Evolutionary conservation across 1,140 invertebrate genomes (phyloP), one percentile per base, ranked within the genome.

Genomic region (Macrostomum lignano): DNA sequence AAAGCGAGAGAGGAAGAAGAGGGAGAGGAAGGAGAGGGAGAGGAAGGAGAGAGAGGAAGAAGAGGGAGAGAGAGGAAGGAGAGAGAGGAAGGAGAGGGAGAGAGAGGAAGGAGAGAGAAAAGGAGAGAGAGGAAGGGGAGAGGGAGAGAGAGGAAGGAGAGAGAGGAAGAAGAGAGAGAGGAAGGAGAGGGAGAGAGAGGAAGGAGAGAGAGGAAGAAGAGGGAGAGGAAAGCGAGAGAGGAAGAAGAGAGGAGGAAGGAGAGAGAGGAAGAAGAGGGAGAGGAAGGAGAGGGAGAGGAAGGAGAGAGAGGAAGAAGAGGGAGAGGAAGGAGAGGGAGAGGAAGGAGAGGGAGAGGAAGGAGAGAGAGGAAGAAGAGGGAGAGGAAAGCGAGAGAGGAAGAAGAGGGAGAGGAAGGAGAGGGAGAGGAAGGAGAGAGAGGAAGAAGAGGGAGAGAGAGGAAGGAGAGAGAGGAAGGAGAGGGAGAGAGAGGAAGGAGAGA

Each of bases 391-490:
- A 31, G 15, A 15, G 11, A 7, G 14, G 32, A 33, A 15, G 7
- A 31, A 14, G 17, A 30, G 7, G 15, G 7, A 30, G 17, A 7
- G 32, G 7, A 30, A 30, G 17, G 29, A 31, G 34, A 15, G 14
- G 15, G 29, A 26, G 14, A 15, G 22, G 22, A 38, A 14, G 21
- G 33, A 25, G 21, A 37, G 15, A 26, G 22, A 38, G 24, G 15
- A 10, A 23, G 32, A 37, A 33, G 33, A n/a, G 25, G 25, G 37
- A 21, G n/a, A 36, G 21, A 6, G 28, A 35, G 37, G 17, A 36
- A 15, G 13, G 11, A n/a, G 14, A 17, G 30, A 23, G 17, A 13
- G 21, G 25, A 21, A 28, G 23, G 21, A 21, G 11, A 22, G 7
- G 26, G 25, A 35, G 38, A 32, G 17, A 29, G 32, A 21, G 25